These are phyloP conservation scores for Cyanoderma ruficeps DNA, from an alignment of 2,113 vertebrate species.

Conservation along the genomic window DNA sequence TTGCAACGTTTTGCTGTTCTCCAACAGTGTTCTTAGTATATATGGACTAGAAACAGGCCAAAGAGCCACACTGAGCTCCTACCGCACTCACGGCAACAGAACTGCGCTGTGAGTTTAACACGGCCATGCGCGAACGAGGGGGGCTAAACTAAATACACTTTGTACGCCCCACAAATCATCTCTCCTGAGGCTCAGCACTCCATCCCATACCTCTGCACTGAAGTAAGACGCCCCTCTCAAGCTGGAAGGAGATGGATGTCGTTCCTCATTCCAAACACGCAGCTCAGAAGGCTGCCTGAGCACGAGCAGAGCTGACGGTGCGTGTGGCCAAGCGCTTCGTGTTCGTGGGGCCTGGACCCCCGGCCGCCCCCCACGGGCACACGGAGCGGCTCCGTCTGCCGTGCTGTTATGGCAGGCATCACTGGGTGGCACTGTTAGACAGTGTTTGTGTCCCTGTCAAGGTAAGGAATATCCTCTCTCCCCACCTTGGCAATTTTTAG, in stretches of 20 bases:
- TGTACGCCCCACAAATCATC: not conserved
- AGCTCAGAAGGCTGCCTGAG: not conserved
- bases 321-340: accelerated
- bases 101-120: accelerated
- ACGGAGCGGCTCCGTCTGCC: accelerated
- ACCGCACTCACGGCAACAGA: accelerated
- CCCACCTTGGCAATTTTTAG: not conserved
- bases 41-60: accelerated
- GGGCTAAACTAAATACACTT: not conserved
- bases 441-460: constrained; percentile 7
- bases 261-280: accelerated
- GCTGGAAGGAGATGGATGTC: not conserved
- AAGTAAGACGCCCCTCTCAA: not conserved
- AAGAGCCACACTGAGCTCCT: not conserved
- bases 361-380: not conserved
- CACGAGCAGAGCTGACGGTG: accelerated
- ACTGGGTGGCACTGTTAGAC: constrained; percentile 67
- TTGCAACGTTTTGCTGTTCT: not conserved
- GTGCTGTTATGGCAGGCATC: constrained; percentile 47
- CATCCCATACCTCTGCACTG: accelerated
- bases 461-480: not conserved
- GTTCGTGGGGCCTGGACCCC: not conserved
- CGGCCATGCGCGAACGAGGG: accelerated
- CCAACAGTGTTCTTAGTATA: not conserved
- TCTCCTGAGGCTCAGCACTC: not conserved